phyloP scores from a whole-genome alignment of 2,888 invertebrate species.

The Steinernema carpocapsae region DNA sequence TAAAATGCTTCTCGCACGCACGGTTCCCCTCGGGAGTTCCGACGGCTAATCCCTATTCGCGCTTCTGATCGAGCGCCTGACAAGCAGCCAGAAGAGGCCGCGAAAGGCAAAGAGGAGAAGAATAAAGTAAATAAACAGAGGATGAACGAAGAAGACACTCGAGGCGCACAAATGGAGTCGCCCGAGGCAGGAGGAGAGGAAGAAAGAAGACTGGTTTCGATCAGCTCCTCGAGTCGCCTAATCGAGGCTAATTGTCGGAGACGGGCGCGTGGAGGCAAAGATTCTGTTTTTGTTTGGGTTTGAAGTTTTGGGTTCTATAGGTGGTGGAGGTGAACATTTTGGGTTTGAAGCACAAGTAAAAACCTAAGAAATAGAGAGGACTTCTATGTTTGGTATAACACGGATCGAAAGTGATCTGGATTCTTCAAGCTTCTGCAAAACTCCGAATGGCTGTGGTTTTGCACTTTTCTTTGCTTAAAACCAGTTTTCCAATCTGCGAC shows the following conservation, averaged over 20 bases:
- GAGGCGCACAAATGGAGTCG: constrained; percentile 16
- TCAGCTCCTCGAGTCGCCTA: constrained; percentile 5
- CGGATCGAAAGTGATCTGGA: too few species aligned
- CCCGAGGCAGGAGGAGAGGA: constrained; percentile 4
- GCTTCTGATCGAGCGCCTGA: constrained; percentile 27
- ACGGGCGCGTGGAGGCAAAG: not conserved
- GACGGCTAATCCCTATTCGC: constrained; percentile 22
- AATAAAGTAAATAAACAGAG: constrained; percentile 30
- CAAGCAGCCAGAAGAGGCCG: constrained; percentile 15
- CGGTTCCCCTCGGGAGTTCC: constrained; percentile 17
- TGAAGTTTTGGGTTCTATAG: not conserved
- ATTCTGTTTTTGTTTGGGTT: not conserved
- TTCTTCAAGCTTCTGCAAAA: too few species aligned
- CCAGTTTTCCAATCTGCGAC: too few species aligned
- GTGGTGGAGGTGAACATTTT: too few species aligned
- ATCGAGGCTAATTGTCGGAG: constrained; percentile 33
- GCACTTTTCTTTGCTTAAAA: too few species aligned
- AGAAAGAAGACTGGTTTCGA: constrained; percentile 27
- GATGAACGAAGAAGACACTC: constrained; percentile 34
- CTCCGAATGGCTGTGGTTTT: too few species aligned
- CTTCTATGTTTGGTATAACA: too few species aligned
- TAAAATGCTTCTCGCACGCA: constrained; percentile 22
- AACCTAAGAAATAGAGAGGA: too few species aligned
- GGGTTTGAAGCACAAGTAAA: too few species aligned
- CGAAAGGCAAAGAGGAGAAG: not conserved